Evolutionary conservation across 2,888 invertebrate species (phyloP), one percentile per base, ranked within the genome.

Genomic region (Calameuta idolon): DNA sequence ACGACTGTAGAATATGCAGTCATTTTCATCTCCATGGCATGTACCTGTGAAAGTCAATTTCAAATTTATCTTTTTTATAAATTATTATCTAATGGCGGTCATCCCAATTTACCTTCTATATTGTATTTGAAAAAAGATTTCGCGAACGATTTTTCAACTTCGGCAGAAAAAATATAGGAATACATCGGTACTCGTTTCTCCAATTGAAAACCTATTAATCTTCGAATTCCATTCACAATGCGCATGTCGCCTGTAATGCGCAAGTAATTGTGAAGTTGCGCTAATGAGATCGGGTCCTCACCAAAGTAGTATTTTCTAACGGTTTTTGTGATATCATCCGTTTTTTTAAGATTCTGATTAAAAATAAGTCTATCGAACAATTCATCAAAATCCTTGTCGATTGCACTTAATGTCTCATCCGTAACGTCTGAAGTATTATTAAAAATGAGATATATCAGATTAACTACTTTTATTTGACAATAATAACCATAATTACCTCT

Each of bases 191-290:
- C 40, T 34, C 11, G n/a, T n/a, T 55, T 74, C 23, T 40, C 23
- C n/a, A 34, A 23, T 30, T 74, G 77, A 11, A 77, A 9, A 4
- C 55, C 55, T 11, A 30, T 74, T 69, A 69, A 55, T 34, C 31
- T 34, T 9, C 73, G 69, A 69, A 74, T 55, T 23, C 73, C 77
- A n/a, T 33, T 30, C 3, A 74, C 12, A 73, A 75, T 34, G 9
- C 73, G 55, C 11, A 77, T 55, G 55, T 77, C 77, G 34, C 77
- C 77, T 23, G 68, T 30, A 34, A 37, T 4, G 34, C 55, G 74
- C 12, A 73, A n/a, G 69, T 34, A 77, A 55, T 69, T 34, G 30
- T 77, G 23, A 15, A 12, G 0, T 33, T 55, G 55, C 3, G 3
- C 74, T 0, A 23, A 1, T 15, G 34, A 69, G 2, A 74, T 68